Base-by-base conservation (phyloP, 2,888 invertebrate genomes). In the Ophraella communa region DNA sequence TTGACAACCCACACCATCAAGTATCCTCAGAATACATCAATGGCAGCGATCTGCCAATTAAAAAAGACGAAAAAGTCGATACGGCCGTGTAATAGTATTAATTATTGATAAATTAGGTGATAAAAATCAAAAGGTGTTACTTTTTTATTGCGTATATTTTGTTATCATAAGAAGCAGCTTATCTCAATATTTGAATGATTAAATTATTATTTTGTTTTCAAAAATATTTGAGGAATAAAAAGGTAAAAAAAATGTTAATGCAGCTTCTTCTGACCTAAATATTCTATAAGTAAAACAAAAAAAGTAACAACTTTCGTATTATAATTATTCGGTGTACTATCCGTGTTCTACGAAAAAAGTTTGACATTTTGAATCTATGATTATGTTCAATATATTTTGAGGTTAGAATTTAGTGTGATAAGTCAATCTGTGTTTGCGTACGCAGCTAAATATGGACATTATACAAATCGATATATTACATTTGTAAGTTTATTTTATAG, bases 11-110 rank as follows among this genome's bases (percentile, higher is more conserved):
- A 58, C 83, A 84, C 70, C 83, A 83, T 70, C 85, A 87, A 76
- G 83, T 83, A 70, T 86, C 86, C 73, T 84, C 84, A 72, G 87
- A 87, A 75, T 87, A 86, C 81, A 84, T 87, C 75, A 86, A 86
- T 77, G 86, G 85, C 66, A 85, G 85, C 76, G 85, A 85, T 73
- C 81, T 84, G 73, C 76, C 78, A 24, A 82, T 85, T 75, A 86
- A 86, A 81, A 84, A 85, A 73, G 85, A 86, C 75, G 84, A 85
- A 77, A 86, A 87, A 78, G 85, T 86, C 76, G 85, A 87, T 76
- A 87, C 87, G 55, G 85, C 86, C 54, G 87, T 87, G 73, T 87
- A 86, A 85, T 60, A 52, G 42, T 23, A n/a, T 47, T 60, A 66
- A 45, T 39, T 56, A 62, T n/a, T 60, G 10, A 51, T 35, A 53